These are phyloP conservation scores for Meghimatium bilineatum DNA, from an alignment of 2,888 invertebrate species.

Conservation along the genomic window DNA sequence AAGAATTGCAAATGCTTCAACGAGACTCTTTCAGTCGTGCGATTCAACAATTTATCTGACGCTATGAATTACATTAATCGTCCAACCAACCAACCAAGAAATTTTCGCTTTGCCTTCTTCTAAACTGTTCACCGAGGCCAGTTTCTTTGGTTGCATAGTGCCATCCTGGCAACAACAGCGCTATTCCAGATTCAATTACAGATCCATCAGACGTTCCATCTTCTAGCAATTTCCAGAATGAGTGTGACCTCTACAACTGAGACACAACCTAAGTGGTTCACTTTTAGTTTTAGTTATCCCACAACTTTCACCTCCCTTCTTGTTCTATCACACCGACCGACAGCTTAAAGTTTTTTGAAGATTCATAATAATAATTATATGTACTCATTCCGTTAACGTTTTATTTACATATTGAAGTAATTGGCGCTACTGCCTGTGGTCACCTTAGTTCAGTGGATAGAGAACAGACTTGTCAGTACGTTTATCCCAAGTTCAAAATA, in stretches of 20 bases:
- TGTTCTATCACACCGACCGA: not conserved
- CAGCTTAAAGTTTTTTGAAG: not conserved
- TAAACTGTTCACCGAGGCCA: slow-evolving; percentile 2
- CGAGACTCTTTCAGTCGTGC: too few species aligned
- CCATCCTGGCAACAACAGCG: not conserved
- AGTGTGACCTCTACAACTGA: not conserved
- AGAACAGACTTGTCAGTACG: too few species aligned
- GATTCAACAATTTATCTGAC: not conserved
- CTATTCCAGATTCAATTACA: slow-evolving; percentile 27
- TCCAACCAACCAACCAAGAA: too few species aligned
- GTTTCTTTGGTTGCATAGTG: slow-evolving; percentile 35
- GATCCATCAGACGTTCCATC: slow-evolving; percentile 26
- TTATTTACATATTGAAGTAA: not conserved
- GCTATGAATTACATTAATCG: slow-evolving; percentile 1
- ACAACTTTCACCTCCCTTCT: not conserved
- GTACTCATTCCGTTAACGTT: not conserved
- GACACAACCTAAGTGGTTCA: not conserved
- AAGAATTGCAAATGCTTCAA: too few species aligned
- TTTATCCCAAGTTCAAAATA: too few species aligned
- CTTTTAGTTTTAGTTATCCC: not conserved
- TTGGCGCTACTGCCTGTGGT: too few species aligned
- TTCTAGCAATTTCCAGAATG: not conserved
- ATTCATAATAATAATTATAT: not conserved
- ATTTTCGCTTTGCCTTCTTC: not conserved
- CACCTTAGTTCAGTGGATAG: too few species aligned